Evolutionary conservation across 1,140 invertebrate species (phyloP).

Genomic region (Drosophila persimilis): DNA sequence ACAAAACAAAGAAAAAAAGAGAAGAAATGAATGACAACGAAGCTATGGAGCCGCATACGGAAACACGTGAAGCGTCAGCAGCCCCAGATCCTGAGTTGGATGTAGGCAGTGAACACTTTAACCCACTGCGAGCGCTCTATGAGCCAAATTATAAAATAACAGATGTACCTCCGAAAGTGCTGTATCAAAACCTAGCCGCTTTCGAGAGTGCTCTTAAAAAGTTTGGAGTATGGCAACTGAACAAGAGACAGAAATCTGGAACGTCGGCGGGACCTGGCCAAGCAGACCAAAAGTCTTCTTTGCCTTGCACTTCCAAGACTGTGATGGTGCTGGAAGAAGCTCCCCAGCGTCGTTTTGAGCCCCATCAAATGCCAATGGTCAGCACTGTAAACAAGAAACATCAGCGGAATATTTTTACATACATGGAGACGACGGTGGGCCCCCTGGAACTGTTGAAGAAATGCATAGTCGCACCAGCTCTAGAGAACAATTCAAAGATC

Average conservation of each 20-base stretch:
- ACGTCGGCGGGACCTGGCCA: neutral
- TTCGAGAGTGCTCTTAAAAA: slow-evolving; percentile 71
- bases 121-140: slow-evolving; percentile 87
- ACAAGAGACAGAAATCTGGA: slow-evolving; percentile 47
- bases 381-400: slow-evolving; percentile 61
- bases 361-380: slow-evolving; percentile 70
- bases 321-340: neutral
- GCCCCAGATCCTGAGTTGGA: slow-evolving; percentile 84
- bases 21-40: no score
- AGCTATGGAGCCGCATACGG: neutral
- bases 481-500: slow-evolving; percentile 58
- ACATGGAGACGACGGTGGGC: slow-evolving; percentile 86
- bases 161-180: slow-evolving; percentile 58
- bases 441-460: slow-evolving; percentile 86
- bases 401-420: slow-evolving; percentile 85
- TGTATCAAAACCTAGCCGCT: slow-evolving; percentile 76
- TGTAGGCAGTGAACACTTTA: slow-evolving; percentile 86
- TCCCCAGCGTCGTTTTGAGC: slow-evolving; percentile 51
- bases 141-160: slow-evolving; percentile 85
- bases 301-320: slow-evolving; percentile 23
- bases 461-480: slow-evolving; percentile 84
- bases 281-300: slow-evolving; percentile 1
- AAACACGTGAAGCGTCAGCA: neutral
- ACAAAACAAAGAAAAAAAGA: no score
- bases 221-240: slow-evolving; percentile 63